phyloP scores from a whole-genome alignment of 2,888 invertebrate genomes.

The Amblyteles armatorius region DNA sequence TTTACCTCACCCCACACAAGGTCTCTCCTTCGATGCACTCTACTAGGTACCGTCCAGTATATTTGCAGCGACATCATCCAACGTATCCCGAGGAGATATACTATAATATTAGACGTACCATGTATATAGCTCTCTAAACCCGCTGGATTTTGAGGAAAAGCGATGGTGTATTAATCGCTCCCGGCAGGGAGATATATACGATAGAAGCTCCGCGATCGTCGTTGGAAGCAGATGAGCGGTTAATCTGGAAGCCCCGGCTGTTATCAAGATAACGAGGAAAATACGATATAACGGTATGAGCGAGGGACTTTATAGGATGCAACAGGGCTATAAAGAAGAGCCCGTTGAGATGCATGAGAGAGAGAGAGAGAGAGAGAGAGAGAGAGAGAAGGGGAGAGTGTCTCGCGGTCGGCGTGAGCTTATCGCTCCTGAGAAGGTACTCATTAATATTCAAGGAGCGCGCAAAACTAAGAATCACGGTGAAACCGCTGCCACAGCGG shows the following conservation, averaged over 20 bases:
- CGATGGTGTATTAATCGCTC: constrained; percentile 43
- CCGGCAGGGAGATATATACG: not conserved
- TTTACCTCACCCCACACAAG: not conserved
- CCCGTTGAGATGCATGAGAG: constrained; percentile 2
- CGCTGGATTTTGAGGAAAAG: constrained; percentile 19
- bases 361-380: constrained; percentile 20
- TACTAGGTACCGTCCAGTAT: constrained; percentile 65
- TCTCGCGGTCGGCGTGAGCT: constrained; percentile 49
- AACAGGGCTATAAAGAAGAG: constrained; percentile 14
- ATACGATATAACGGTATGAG: constrained; percentile 32
- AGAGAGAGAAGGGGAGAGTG: constrained; percentile 23
- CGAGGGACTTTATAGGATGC: constrained; percentile 45
- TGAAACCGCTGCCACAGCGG: not conserved
- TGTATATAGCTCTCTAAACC: not conserved
- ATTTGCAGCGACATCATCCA: constrained; percentile 60
- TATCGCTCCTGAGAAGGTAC: constrained; percentile 57
- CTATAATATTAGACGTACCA: not conserved
- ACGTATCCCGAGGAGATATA: constrained; percentile 14
- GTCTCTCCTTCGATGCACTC: constrained; percentile 17
- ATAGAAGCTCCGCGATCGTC: constrained; percentile 19
- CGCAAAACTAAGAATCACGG: constrained; percentile 18
- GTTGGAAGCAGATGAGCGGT: constrained; percentile 52
- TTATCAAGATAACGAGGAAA: constrained; percentile 57
- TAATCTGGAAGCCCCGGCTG: constrained; percentile 56
- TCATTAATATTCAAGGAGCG: constrained; percentile 63